Conservation (phyloP, 2,113 vertebrate genomes). For the Rhinoderma darwinii region DNA sequence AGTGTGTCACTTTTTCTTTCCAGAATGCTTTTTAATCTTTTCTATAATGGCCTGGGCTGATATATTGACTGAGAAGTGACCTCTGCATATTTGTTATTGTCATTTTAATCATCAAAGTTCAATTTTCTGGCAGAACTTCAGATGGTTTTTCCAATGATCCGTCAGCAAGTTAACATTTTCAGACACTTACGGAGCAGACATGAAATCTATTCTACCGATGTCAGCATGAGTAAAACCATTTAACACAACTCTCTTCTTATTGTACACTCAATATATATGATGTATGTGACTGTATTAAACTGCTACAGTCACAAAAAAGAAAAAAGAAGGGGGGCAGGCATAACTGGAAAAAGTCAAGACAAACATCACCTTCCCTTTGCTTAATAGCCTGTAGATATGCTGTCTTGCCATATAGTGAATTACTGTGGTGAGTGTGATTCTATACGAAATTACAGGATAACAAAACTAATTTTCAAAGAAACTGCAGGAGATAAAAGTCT, state of each 20-base stretch:
- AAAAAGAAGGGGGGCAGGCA: background rate
- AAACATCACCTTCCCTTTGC: slow-evolving; percentile 27
- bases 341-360: slow-evolving; percentile 13
- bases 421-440: slow-evolving; percentile 4
- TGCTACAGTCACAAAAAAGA: slow-evolving; percentile 8
- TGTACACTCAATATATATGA: slow-evolving; percentile 34
- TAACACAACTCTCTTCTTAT: slow-evolving; percentile 15
- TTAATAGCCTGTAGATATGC: slow-evolving; percentile 3
- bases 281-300: slow-evolving; percentile 21
- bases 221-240: slow-evolving; percentile 45
- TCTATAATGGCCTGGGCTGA: background rate
- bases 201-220: slow-evolving; percentile 33
- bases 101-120: slow-evolving; percentile 36
- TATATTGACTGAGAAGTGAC: slow-evolving; percentile 26
- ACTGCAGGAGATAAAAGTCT: slow-evolving; percentile 33
- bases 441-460: slow-evolving; percentile 19
- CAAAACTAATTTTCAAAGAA: slow-evolving; percentile 22
- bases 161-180: slow-evolving; percentile 44
- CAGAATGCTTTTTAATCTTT: slow-evolving; percentile 18
- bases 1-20: slow-evolving; percentile 19
- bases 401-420: slow-evolving; percentile 3
- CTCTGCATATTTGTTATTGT: slow-evolving; percentile 42
- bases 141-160: slow-evolving; percentile 31
- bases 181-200: slow-evolving; percentile 45
- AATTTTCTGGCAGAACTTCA: slow-evolving; percentile 31